Base-by-base conservation (phyloP, 92 coral and sea anemone species). In the Virgularia gustaviana region DNA sequence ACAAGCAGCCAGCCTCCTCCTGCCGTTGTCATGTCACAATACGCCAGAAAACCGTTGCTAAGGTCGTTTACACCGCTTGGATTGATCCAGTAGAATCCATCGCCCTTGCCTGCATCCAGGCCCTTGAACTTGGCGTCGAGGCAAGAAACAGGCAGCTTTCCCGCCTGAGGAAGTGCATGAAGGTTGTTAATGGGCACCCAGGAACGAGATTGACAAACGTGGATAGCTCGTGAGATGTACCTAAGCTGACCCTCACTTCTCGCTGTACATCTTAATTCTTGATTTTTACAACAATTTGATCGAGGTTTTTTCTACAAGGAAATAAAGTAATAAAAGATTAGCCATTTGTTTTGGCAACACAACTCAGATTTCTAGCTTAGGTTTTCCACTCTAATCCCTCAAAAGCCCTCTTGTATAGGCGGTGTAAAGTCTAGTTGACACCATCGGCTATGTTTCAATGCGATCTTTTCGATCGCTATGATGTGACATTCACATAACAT, bases 1-100 rank as follows among this genome's bases (percentile, higher is more conserved):
- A 65, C 75, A 27, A 80, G 57, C 51, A 71, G 60, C 85, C 85
- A 80, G 38, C 85, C 85, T 32, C 85, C 85, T 10, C 85, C 85
- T 18, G 80, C 63, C 13, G 80, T 73, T 9, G 56, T 80, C 85
- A 80, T 80, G 23, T 80, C 85, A 39, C 85, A 80, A 36, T 80
- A 80, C 13, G 72, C 85, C 34, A 77, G 71, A 35, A 80, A 55
- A 39, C 79, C 67, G 25, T 80, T 77, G 61, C 39, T 70, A 35
- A 34, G 77, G 15, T 73, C 75, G 12, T 73, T 75, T 13, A 70
- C 33, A 12, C 85, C 80, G 41, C 33, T 39, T 4, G 85, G 85
- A 41, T 80, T 80, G 19, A 80, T 54, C 85, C 85, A 80, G 37
- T 80, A 80, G 63, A 70, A 41, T 2, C 85, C 85, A 55, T 73